Evolutionary conservation across 2,888 invertebrate species (phyloP), one percentile per base, ranked within the genome.

Genomic region (Cephus rjabovi): DNA sequence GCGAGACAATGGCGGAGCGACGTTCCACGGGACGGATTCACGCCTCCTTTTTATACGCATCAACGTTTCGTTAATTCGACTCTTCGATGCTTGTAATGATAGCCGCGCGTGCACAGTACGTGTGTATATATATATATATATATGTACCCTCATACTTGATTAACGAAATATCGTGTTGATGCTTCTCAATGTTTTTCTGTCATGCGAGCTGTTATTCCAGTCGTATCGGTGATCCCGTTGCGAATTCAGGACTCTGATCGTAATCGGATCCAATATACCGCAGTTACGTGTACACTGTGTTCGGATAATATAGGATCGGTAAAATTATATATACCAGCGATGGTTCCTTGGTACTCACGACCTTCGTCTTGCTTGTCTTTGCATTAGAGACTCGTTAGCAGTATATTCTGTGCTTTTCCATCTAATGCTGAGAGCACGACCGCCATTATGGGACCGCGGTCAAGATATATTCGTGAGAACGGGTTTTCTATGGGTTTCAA

Each of bases 201-300:
- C 9, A 23, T 56, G 56, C 56, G 56, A 56, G 56, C 56, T 56
- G 56, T 56, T 56, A 56, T 56, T 56, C 9, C 56, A 56, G 56
- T 23, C 23, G 56, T 23, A 56, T 23, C 23, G 56, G 15, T 15
- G 23, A 56, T 56, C 56, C 40, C 23, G 56, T 56, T 23, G 56
- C 56, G 23, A 56, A 56, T 56, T 56, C 56, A 23, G 56, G 56
- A 23, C 56, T 56, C 56, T 9, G 56, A 23, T 31, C 30, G 71
- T 33, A 71, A 71, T 71, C 30, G 71, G 30, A 71, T 71, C 71
- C 71, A 33, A 12, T 31, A 30, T 71, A 71, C 71, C 71, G 71
- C 71, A 34, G 30, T 34, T 11, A 71, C 71, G 71, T 30, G 31
- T 71, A 31, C 31, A 30, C 33, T 34, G 71, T 12, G 33, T 30